Base-by-base conservation (phyloP, 2,888 invertebrate species). In the Synanthedon myopaeformis region DNA sequence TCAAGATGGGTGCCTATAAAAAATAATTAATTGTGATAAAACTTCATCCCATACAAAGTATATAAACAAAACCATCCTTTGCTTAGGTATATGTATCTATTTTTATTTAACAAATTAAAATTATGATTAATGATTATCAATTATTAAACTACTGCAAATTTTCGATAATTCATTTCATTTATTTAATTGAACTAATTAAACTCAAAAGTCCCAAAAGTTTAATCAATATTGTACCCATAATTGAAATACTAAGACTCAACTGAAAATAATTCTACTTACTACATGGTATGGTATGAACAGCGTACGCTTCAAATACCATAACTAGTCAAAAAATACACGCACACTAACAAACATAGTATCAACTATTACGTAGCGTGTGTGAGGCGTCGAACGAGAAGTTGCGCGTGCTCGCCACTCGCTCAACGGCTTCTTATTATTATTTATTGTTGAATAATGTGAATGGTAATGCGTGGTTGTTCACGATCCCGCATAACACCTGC, bases 401-500 rank as follows among this genome's bases (percentile, higher is more conserved):
- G 77, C 86, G 86, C 85, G 86, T 85, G 87, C 85, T 82, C 76
- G 82, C 80, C 84, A 79, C 85, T 85, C 85, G 86, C 76, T 83
- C 82, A 79, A 76, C 82, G 81, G 84, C 86, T 85, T 82, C 84
- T 86, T 87, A 81, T 85, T 86, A 84, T 87, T 86, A 86, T 86
- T 86, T 86, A 86, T 87, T 80, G 87, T 86, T 84, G 86, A 84
- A 87, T 87, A 87, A 86, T 84, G 82, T 86, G 86, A 86, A 87
- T 87, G 85, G 86, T 87, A 87, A 86, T 87, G 85, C 86, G 79
- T 86, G 84, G 85, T 82, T 84, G 86, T 86, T 87, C 88, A 86
- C 89, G 88, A 88, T 87, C 85, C 81, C 85, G 86, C 89, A 83
- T 83, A 87, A 81, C 89, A 89, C 89, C 89, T 89, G 89, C 89